Evolutionary conservation across 30 jellyfish, hydroid and myxozoan species (phyloP), one percentile per base, ranked within the genome.

Genomic region (Kudoa iwatai): DNA sequence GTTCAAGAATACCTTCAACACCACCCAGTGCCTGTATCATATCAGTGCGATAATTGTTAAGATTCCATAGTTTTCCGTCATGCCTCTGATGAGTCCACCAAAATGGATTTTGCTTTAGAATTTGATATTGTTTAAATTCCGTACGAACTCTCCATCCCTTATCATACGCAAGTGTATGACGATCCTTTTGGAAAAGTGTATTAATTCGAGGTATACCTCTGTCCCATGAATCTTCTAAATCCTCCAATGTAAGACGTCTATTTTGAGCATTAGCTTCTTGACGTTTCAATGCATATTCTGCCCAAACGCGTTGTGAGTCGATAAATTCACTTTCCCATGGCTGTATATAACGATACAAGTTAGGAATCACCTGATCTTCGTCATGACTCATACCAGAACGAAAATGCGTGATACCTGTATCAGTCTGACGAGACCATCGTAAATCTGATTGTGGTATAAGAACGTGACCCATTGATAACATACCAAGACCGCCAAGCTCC

Each of bases 11-110:
- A 23, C 96, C 96, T 49, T 77, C 96, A 17, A 77, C 96, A 17
- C 96, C 96, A 15, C 96, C 96, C n/a, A 77, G 52, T 2, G 96
- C 88, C 50, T 77, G 96, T 30, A 77, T 77, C 96, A 77, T 77
- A 32, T 77, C 96, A 2, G 96, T 77, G 0, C 96, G 88, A 42
- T 77, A 77, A 52, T 77, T 77, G 60, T 77, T 77, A 34, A 77
- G 38, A 25, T 77, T 77, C 96, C 96, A 77, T 25, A 77, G 39
- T 49, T 77, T 77, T 1, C 96, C 96, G 34, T 77, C 96, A 43
- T 77, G 96, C 11, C 96, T 50, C 41, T 77, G 96, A 38, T 77
- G 96, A 2, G 96, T 77, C 96, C 96, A 77, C 96, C 96, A 77
- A 62, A 77, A 77, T 3, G 96, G 96, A 34, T 77, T 77, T 51